Percentiles rank a stretch among this genome's conserved stretches.
phyloP scores from a whole-genome alignment of 2,888 invertebrate species.

The Napeogenes inachia region DNA sequence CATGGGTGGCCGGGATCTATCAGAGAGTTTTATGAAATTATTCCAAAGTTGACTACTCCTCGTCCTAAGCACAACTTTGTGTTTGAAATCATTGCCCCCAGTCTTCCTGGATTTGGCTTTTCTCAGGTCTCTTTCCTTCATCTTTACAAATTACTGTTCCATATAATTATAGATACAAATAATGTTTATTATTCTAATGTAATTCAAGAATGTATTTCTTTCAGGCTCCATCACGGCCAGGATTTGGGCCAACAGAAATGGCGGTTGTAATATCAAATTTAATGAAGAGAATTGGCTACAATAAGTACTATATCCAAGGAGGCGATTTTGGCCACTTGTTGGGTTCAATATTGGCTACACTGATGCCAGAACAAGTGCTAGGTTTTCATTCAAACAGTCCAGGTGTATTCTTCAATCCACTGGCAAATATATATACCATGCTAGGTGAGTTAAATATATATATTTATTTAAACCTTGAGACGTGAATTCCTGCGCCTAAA shows the following conservation, averaged over 20 bases:
- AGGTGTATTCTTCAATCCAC: slow-evolving; percentile 37
- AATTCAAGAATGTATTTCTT: slow-evolving; percentile 10
- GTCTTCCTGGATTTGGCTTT: slow-evolving; percentile 83
- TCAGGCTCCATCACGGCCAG: slow-evolving; percentile 73
- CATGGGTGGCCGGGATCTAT: slow-evolving; percentile 94
- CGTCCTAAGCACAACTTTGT: slow-evolving; percentile 74
- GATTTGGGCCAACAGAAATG: slow-evolving; percentile 76
- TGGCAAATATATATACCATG: slow-evolving; percentile 47
- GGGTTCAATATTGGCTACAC: slow-evolving; percentile 75
- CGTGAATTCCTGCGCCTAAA: no score
- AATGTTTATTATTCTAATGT: background rate
- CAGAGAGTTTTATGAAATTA: slow-evolving; percentile 86
- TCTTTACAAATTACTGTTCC: no score
- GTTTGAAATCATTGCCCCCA: slow-evolving; percentile 83
- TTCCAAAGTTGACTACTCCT: slow-evolving; percentile 79
- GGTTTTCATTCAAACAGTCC: slow-evolving; percentile 82
- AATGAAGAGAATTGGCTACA: slow-evolving; percentile 81
- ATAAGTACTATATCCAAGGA: slow-evolving; percentile 83
- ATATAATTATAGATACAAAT: no score
- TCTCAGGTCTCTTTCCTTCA: slow-evolving; percentile 69
- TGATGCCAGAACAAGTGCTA: slow-evolving; percentile 76
- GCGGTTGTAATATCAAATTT: slow-evolving; percentile 80
- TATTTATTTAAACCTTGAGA: no score
- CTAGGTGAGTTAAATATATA: slow-evolving; percentile 43
- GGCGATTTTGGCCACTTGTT: slow-evolving; percentile 84